Percentiles rank a stretch among this genome's conserved stretches.
Evolutionary conservation across 2,888 invertebrate species (phyloP).

Genomic region (Drosophila parthenogenetica): DNA sequence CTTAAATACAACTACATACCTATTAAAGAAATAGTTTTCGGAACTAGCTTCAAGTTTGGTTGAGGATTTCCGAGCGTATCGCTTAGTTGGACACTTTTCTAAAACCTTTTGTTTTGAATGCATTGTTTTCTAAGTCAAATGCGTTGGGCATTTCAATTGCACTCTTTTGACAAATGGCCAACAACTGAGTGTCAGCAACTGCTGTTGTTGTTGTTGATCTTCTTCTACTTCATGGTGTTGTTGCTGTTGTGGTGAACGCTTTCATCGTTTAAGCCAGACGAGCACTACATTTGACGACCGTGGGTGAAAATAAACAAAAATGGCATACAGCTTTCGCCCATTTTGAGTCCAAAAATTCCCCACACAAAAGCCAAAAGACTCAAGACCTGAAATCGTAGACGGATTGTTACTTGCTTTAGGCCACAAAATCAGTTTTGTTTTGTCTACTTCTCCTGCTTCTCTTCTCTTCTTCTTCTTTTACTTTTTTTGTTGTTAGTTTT

Average conservation of each 20-base stretch:
- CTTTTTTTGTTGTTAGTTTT: constrained; percentile 26
- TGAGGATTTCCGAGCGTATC: constrained; percentile 21
- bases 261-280: constrained; percentile 52
- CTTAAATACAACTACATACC: too few relatives aligned
- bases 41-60: too few relatives aligned
- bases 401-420: constrained; percentile 28
- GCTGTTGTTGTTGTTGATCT: constrained; percentile 3
- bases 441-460: constrained; percentile 2
- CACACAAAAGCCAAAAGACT: constrained; percentile 16
- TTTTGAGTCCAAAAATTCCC: constrained; percentile 55
- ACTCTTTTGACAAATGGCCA: constrained; percentile 76
- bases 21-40: too few relatives aligned
- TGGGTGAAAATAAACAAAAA: constrained; percentile 75
- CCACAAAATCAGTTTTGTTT: constrained; percentile 34
- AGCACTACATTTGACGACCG: constrained; percentile 65
- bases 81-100: constrained; percentile 1
- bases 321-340: constrained; percentile 78
- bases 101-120: constrained; percentile 28
- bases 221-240: constrained; percentile 4
- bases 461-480: constrained; percentile 1
- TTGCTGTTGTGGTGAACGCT: constrained; percentile 37
- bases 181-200: constrained; percentile 47
- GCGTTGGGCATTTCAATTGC: constrained; percentile 76
- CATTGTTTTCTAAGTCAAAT: constrained; percentile 60
- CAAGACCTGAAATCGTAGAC: constrained; percentile 7